Evolutionary conservation across 2,888 invertebrate species (phyloP), one percentile per base, ranked within the genome.

Genomic region (Cacoxenus indagator): DNA sequence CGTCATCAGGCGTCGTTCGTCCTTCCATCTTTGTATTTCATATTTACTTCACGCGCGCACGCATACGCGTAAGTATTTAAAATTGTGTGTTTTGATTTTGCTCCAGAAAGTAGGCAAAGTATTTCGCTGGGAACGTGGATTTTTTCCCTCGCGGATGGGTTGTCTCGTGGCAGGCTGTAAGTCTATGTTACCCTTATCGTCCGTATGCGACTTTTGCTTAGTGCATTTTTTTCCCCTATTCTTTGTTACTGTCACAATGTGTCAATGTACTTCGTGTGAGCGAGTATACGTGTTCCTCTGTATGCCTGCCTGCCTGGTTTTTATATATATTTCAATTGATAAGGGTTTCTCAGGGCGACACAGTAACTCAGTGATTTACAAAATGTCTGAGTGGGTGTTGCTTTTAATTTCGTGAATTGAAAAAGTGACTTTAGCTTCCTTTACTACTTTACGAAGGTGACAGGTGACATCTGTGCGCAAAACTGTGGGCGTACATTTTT

Each of bases 361-460:
- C 83, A 81, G 84, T 83, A 81, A 79, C 83, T 83, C 76, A 84
- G 78, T 82, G 77, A 80, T 79, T 83, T 81, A 82, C 78, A 62
- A 43, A 37, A 62, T 55, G 37, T 22, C 19, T 48, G 6, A 9
- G 14, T 51, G 55, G 24, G 2, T 57, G 75, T 74, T 76, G 68
- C 78, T 76, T 82, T 78, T 76, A 78, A 78, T 77, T 79, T 81
- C 75, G 76, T 74, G 84, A 83, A 85, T 85, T 85, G 84, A 85
- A 85, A 85, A 81, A 82, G 81, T 84, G 85, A 84, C 84, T 85
- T 84, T 81, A 83, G 78, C 77, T 81, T 83, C 82, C 70, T 72
- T 75, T 78, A 77, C 75, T 75, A 73, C 75, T 71, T 71, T 67
- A 76, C 75, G 75, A 71, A 73, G 68, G 70, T 75, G 73, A 74